These are phyloP conservation scores for Poeciliopsis retropinna DNA, from an alignment of 2,113 vertebrate species.

Conservation along the genomic window DNA sequence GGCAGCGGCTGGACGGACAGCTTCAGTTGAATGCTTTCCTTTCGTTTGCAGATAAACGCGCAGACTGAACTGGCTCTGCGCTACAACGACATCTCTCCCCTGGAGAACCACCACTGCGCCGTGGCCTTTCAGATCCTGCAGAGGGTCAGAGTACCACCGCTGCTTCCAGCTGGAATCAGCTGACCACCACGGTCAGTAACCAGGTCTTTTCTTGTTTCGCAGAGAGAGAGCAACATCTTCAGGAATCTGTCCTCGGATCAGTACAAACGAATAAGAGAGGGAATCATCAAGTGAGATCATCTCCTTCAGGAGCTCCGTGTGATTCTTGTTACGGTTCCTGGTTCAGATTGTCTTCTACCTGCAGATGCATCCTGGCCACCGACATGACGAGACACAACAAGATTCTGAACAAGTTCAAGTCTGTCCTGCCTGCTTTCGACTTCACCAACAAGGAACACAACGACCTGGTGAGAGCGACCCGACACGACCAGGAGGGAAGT, in stretches of 20 bases:
- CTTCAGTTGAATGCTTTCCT: background rate
- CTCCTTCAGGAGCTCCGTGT: background rate
- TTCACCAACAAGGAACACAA: slow-evolving; percentile 82
- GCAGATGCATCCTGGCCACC: slow-evolving; percentile 82
- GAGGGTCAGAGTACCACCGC: slow-evolving; percentile 64
- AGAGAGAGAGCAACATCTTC: slow-evolving; percentile 83
- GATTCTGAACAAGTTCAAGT: slow-evolving; percentile 82
- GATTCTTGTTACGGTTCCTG: accelerated
- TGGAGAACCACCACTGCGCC: slow-evolving; percentile 85
- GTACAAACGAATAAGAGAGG: slow-evolving; percentile 82
- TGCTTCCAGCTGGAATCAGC: background rate
- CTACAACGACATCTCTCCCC: slow-evolving; percentile 85
- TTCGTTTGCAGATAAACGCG: slow-evolving; percentile 77
- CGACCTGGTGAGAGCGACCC: slow-evolving; percentile 72
- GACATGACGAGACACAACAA: slow-evolving; percentile 83
- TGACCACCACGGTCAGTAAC: background rate
- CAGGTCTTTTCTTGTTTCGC: slow-evolving; percentile 9
- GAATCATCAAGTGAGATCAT: slow-evolving; percentile 81
- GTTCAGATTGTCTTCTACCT: background rate
- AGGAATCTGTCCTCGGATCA: slow-evolving; percentile 80
- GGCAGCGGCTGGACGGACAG: too few species aligned
- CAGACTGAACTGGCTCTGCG: slow-evolving; percentile 82
- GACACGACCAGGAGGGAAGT: background rate
- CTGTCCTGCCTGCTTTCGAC: slow-evolving; percentile 77
- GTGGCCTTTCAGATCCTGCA: slow-evolving; percentile 83